Conservation (phyloP, 2,797 vertebrate genomes). For the Mycteria americana region DNA sequence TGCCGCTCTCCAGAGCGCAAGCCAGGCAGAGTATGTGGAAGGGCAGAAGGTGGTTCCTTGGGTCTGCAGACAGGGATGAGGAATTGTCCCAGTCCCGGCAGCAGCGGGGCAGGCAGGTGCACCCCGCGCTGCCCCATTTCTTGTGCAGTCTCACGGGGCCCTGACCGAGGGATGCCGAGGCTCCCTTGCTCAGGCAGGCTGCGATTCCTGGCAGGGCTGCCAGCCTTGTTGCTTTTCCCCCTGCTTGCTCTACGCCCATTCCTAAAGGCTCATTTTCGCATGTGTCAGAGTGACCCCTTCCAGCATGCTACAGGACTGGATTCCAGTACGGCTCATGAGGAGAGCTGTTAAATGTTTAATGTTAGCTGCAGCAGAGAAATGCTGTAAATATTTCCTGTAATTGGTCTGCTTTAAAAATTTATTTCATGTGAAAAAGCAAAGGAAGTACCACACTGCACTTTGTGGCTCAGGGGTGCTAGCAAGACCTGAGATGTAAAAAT, state of each 20-base stretch:
- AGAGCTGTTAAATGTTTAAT: slow-evolving; percentile 23
- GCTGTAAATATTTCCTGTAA: slow-evolving; percentile 24
- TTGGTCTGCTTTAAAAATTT: slow-evolving; percentile 28
- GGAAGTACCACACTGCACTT: not conserved
- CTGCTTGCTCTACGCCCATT: fast-evolving
- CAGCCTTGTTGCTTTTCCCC: not conserved
- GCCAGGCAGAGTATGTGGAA: not conserved
- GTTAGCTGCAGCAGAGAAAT: not conserved
- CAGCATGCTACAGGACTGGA: not conserved
- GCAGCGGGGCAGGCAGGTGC: not conserved
- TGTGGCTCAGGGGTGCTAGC: not conserved
- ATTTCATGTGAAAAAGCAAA: not conserved
- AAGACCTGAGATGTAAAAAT: not conserved
- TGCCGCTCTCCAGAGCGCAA: too few species aligned
- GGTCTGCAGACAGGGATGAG: not conserved
- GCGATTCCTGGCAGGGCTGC: not conserved
- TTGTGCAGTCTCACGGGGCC: not conserved
- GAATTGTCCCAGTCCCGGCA: not conserved
- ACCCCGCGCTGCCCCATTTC: not conserved
- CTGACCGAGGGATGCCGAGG: not conserved
- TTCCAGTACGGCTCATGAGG: not conserved
- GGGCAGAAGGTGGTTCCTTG: not conserved
- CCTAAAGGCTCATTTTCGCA: not conserved
- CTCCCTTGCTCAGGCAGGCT: not conserved
- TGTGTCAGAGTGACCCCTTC: not conserved